A percentile compares a stretch with the other conserved stretches of the same genome.
Conservation (phyloP, 2,797 vertebrate species). For the Myotis vivesi region DNA sequence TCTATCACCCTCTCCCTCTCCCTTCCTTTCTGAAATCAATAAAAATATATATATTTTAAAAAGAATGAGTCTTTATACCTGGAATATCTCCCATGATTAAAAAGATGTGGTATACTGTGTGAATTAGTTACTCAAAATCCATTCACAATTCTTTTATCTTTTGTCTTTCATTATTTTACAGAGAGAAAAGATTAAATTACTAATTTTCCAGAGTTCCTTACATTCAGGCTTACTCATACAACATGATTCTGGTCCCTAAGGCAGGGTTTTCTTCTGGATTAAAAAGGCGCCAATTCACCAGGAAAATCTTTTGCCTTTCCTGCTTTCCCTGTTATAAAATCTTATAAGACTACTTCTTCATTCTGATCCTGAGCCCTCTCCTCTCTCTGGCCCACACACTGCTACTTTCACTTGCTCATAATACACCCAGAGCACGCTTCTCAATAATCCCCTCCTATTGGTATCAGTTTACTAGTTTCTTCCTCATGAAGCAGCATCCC, state of each 20-base stretch:
- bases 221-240: neutral
- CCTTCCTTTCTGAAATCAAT: too few relatives aligned
- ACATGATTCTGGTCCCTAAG: neutral
- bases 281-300: neutral
- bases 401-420: neutral
- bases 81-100: neutral
- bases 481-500: neutral
- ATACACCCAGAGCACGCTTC: rapidly evolving
- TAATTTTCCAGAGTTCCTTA: neutral
- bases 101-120: neutral
- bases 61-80: neutral
- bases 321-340: neutral
- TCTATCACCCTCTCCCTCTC: too few relatives aligned
- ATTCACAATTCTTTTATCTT: neutral
- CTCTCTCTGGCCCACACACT: neutral
- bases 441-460: neutral
- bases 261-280: neutral
- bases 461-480: neutral
- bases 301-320: neutral
- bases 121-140: neutral
- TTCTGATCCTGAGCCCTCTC: neutral
- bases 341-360: neutral
- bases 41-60: too few relatives aligned
- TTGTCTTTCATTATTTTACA: neutral
- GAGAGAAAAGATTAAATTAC: neutral